A percentile compares a stretch with the other conserved stretches of the same genome.
phyloP scores from a whole-genome alignment of 2,888 invertebrate species.

The Dastarcus helophoroides region DNA sequence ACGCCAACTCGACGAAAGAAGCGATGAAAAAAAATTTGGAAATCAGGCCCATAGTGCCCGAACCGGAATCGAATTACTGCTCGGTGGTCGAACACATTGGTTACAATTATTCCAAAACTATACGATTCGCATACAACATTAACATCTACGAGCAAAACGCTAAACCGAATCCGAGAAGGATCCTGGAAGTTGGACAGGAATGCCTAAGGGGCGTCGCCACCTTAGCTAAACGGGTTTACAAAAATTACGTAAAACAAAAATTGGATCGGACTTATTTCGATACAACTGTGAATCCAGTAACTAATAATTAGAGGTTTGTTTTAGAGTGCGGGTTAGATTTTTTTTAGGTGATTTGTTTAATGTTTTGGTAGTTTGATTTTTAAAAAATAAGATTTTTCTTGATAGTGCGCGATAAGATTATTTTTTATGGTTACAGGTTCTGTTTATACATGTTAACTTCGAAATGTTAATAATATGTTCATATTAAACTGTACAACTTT shows the following conservation, averaged over 20 bases:
- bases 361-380: too few species aligned
- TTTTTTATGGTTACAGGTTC: too few species aligned
- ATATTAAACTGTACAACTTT: too few species aligned
- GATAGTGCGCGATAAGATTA: too few species aligned
- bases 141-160: constrained; percentile 7
- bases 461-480: too few species aligned
- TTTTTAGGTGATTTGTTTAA: too few species aligned
- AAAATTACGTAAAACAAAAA: constrained; percentile 2
- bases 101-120: constrained; percentile 4
- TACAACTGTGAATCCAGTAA: too few species aligned
- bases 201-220: constrained; percentile 7
- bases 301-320: too few species aligned
- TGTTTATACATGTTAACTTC: too few species aligned
- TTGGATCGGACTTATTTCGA: too few species aligned
- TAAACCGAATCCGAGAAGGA: constrained; percentile 5
- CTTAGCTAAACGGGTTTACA: constrained; percentile 7
- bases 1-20: constrained; percentile 9
- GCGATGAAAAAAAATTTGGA: constrained; percentile 6
- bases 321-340: too few species aligned
- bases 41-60: constrained; percentile 8
- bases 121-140: constrained; percentile 9
- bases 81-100: constrained; percentile 9
- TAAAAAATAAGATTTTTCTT: too few species aligned
- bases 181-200: constrained; percentile 8
- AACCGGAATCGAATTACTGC: constrained; percentile 1